Evolutionary conservation across 2,888 invertebrate species (phyloP).

Genomic region (Microctonus aethiopoides): DNA sequence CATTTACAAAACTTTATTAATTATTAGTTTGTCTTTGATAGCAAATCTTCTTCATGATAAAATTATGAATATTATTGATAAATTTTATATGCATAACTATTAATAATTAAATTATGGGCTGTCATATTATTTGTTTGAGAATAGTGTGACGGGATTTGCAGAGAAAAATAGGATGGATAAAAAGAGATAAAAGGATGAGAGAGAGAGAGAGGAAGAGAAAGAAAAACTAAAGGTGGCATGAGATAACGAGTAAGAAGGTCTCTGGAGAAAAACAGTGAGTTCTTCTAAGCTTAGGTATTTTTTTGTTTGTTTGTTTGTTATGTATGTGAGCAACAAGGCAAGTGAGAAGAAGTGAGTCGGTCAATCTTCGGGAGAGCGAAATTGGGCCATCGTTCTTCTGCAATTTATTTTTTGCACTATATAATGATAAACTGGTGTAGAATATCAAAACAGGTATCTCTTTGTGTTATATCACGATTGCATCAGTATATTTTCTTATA

Average conservation of each 20-base stretch:
- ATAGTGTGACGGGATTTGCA: conserved; percentile 20
- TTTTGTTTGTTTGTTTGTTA: conserved; percentile 6
- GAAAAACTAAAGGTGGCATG: not conserved
- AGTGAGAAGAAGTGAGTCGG: conserved; percentile 11
- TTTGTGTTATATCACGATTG: not conserved
- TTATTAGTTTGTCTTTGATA: not conserved
- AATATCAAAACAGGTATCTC: not conserved
- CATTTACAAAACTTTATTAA: not conserved
- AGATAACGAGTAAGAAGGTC: conserved; percentile 29
- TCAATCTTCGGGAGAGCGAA: conserved; percentile 28
- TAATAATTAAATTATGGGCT: not conserved
- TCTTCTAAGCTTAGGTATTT: not conserved
- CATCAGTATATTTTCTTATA: not conserved
- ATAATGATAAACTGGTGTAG: not conserved
- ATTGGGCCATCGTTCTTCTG: conserved; percentile 30
- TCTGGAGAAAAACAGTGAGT: conserved; percentile 23
- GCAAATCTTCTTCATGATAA: too few relatives aligned
- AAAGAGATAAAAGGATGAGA: not conserved
- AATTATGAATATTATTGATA: too few relatives aligned
- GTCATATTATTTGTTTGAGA: not conserved
- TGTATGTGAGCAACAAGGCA: conserved; percentile 4
- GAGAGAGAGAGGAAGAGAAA: too few relatives aligned
- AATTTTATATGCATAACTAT: too few relatives aligned
- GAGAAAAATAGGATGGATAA: conserved; percentile 27
- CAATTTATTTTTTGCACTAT: conserved; percentile 26